Evolutionary conservation across 2,888 invertebrate species (phyloP), one percentile per base, ranked within the genome.

Genomic region (Diaphora mendica): DNA sequence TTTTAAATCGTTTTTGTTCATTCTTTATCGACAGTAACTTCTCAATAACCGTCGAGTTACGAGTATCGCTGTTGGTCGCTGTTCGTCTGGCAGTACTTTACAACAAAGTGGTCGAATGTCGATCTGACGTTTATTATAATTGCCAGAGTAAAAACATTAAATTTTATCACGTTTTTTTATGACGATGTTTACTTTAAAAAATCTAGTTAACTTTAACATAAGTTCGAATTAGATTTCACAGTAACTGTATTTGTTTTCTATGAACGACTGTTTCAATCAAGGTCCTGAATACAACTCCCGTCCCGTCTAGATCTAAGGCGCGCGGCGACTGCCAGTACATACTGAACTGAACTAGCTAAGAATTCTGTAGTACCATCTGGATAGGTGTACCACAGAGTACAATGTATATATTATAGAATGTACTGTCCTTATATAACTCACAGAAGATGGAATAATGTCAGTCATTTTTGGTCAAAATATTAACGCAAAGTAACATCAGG

Each of bases 211-310:
- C n/a, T 55, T 7, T n/a, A 30, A 13, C 33, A 30, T 68, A 35
- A 0, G n/a, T n/a, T 26, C 17, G 2, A 39, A 69, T 26, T 39
- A 48, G 35, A 26, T 62, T 23, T 68, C 30, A 51, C 5, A 0
- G 35, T 64, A n/a, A 33, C 48, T 13, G 2, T 30, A 67, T 64
- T 23, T 73, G 23, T 75, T 73, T 70, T 74, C 66, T 70, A 69
- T 59, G 30, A 71, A 85, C 90, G 89, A 89, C 91, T 88, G 88
- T 79, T 85, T 88, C 75, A 80, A 73, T 81, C 86, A 86, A 88
- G 86, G 85, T 87, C 79, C 85, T 83, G 87, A 89, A 86, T 89
- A 87, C 85, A 82, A 90, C 88, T 90, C 88, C 87, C 84, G 85
- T 51, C 62, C 59, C 70, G 79, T 76, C 75, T 73, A 71, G n/a